Evolutionary conservation across 2,113 vertebrate species (phyloP).

Genomic region (Megalops atlanticus): DNA sequence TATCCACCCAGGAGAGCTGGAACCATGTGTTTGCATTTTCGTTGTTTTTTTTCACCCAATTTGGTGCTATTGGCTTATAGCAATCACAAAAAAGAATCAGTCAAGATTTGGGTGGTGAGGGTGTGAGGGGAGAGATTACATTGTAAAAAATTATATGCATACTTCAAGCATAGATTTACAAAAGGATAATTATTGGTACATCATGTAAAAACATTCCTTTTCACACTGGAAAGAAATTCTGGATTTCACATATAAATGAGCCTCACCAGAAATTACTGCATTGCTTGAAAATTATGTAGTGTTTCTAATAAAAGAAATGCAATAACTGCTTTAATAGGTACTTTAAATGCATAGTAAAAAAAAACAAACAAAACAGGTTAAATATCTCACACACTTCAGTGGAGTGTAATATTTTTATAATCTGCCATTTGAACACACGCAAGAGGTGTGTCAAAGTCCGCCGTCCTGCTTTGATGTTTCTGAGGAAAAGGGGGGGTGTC

Average conservation of each 20-base stretch:
- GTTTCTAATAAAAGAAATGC: background rate
- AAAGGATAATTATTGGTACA: background rate
- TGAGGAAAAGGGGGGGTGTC: background rate
- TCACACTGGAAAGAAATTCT: background rate
- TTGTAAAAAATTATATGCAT: background rate
- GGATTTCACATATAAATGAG: background rate
- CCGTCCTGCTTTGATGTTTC: background rate
- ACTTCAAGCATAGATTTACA: background rate
- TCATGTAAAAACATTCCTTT: background rate
- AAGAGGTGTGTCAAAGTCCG: background rate
- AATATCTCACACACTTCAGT: background rate
- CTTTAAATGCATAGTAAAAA: background rate
- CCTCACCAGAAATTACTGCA: too few relatives aligned
- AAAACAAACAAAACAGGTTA: too few relatives aligned
- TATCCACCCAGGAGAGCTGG: background rate
- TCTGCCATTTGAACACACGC: background rate
- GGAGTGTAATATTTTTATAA: background rate
- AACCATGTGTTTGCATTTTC: constrained; percentile 1
- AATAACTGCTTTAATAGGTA: background rate
- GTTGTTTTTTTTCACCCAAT: background rate
- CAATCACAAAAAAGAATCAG: too few relatives aligned
- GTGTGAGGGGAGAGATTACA: too few relatives aligned
- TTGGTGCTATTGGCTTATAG: too few relatives aligned
- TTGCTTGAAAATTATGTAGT: too few relatives aligned
- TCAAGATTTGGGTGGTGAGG: too few relatives aligned